A percentile compares a stretch with the other conserved stretches of the same genome.
phyloP scores from a whole-genome alignment of 1,140 invertebrate species.

The Lithobius niger region DNA sequence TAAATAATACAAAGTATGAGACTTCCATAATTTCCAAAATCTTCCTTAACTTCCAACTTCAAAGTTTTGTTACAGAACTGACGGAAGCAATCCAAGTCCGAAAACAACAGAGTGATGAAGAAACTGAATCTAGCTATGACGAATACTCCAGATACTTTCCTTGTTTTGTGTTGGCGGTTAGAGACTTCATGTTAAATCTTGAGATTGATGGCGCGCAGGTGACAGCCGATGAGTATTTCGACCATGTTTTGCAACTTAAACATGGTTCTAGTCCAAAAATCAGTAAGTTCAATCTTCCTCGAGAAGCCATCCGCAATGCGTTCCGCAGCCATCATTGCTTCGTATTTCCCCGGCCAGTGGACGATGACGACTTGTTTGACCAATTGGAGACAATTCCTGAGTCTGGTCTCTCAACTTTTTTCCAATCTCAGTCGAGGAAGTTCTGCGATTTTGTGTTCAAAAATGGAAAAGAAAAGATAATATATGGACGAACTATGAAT shows the following conservation, averaged over 20 bases:
- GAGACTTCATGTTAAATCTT: background rate
- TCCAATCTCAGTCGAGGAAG: too few relatives aligned
- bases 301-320: background rate
- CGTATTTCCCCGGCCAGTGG: slow-evolving; percentile 9
- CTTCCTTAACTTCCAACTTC: too few relatives aligned
- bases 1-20: too few relatives aligned
- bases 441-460: too few relatives aligned
- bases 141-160: background rate
- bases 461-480: too few relatives aligned
- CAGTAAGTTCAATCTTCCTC: background rate
- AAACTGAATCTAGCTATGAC: background rate
- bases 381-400: too few relatives aligned
- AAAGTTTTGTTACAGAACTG: background rate
- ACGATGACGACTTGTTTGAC: background rate
- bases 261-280: background rate
- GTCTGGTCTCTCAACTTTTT: too few relatives aligned
- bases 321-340: background rate
- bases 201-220: background rate
- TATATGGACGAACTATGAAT: too few relatives aligned
- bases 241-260: background rate
- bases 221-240: background rate
- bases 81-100: background rate
- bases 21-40: too few relatives aligned
- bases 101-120: background rate
- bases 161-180: background rate